Evolutionary conservation across 2,797 vertebrate genomes (phyloP).

Genomic region (Takifugu ocellatus): DNA sequence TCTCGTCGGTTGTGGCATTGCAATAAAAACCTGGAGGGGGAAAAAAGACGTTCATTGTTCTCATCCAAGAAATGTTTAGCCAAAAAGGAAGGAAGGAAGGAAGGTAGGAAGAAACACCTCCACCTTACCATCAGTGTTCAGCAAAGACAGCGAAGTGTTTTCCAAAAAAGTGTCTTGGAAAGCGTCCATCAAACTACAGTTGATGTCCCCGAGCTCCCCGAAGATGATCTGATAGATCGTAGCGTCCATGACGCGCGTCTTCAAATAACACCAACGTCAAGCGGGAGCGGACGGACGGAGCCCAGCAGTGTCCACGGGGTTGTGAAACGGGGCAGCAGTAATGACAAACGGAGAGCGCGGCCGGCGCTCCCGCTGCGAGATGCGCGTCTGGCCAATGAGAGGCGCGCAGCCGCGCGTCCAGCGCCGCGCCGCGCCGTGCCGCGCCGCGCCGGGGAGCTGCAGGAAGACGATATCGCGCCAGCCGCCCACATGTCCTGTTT

Average conservation of each 20-base stretch:
- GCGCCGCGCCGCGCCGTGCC: constrained; percentile 21
- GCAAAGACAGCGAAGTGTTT: constrained; percentile 77
- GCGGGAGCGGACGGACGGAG: constrained; percentile 22
- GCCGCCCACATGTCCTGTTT: constrained; percentile 18
- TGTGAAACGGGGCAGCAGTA: constrained; percentile 41
- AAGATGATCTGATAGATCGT: constrained; percentile 79
- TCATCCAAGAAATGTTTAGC: neutral
- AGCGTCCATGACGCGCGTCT: constrained; percentile 71
- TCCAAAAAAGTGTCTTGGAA: constrained; percentile 82
- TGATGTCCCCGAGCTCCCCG: constrained; percentile 85
- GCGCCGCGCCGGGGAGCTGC: constrained; percentile 2
- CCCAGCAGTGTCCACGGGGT: constrained; percentile 31
- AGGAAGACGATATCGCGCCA: constrained; percentile 43
- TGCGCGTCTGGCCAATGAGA: constrained; percentile 47
- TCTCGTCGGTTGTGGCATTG: constrained; percentile 92
- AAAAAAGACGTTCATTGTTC: neutral
- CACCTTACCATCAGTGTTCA: constrained; percentile 83
- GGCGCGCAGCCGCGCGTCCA: constrained; percentile 13
- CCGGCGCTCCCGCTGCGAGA: constrained; percentile 34
- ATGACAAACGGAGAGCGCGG: constrained; percentile 33
- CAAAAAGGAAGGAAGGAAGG: neutral
- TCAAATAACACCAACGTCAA: constrained; percentile 22
- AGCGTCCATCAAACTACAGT: constrained; percentile 87
- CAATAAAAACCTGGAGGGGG: constrained; percentile 81
- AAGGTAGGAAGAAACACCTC: constrained; percentile 3